Evolutionary conservation across 2,888 invertebrate species (phyloP), one percentile per base, ranked within the genome.

Genomic region (Diarsia dahlii): DNA sequence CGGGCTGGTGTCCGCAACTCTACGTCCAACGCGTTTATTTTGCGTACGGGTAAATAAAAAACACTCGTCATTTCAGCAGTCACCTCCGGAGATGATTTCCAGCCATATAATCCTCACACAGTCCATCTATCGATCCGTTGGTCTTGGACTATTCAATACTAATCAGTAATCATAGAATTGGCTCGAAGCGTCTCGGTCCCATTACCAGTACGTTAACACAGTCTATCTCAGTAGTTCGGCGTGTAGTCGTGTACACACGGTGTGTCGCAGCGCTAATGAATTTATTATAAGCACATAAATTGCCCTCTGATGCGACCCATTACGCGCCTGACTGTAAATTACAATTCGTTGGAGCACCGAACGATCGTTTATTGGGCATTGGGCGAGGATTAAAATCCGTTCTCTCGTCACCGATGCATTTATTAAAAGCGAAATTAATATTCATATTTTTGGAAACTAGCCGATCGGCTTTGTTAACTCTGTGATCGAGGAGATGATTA

Each of bases 281-380:
- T 96, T 96, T 96, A 96, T 96, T 96, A 96, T 96, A 95, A 95
- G 94, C 92, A 93, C 95, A 96, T 95, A 96, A 96, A 96, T 96
- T 95, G 95, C 92, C 90, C 92, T 93, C 92, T 95, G 96, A 96
- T 95, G 95, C 94, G 93, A 93, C 93, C 95, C 95, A 96, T 96
- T 96, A 96, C 94, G 89, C 71, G 90, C 92, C 91, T 83, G 92
- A 90, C 94, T 92, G 95, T 95, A 95, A 95, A 96, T 96, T 95
- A 95, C 96, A 94, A 93, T 95, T 93, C 94, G 94, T 92, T 92
- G 90, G 92, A 90, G 89, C 89, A 90, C 91, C 88, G 87, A 90
- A 90, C 94, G 91, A 94, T 91, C 94, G 93, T 94, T 95, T 95
- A 94, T 94, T 92, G 94, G 92, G 93, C 93, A 94, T 94, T 93